phyloP scores from a whole-genome alignment of 2,113 vertebrate species.

The Ophiodon elongatus region DNA sequence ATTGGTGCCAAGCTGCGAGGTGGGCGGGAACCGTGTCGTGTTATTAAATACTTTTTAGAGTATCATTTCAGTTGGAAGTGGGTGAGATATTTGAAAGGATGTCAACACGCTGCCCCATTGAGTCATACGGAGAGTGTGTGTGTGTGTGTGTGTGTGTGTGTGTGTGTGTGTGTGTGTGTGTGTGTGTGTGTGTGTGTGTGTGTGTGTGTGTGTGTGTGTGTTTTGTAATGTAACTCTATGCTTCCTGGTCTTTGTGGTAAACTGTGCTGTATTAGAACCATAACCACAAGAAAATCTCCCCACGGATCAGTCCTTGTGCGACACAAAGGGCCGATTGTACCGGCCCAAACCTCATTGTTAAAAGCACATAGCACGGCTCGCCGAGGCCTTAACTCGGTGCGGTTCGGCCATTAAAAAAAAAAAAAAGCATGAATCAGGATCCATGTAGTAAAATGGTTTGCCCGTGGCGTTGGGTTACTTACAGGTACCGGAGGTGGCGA shows the following conservation, averaged over 20 bases:
- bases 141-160: slow-evolving; percentile 33
- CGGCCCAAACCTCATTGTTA: slow-evolving; percentile 74
- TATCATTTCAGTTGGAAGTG: slow-evolving; percentile 48
- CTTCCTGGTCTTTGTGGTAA: slow-evolving; percentile 72
- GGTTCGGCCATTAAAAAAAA: slow-evolving; percentile 54
- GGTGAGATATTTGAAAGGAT: slow-evolving; percentile 56
- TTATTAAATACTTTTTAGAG: slow-evolving; percentile 43
- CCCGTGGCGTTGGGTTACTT: slow-evolving; percentile 55
- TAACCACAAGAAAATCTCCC: slow-evolving; percentile 80
- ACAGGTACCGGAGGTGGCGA: slow-evolving; percentile 2
- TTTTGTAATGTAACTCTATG: slow-evolving; percentile 49
- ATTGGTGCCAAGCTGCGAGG: slow-evolving; percentile 53
- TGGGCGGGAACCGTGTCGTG: slow-evolving; percentile 38
- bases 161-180: slow-evolving; percentile 11
- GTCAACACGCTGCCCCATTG: slow-evolving; percentile 37
- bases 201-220: slow-evolving; percentile 48
- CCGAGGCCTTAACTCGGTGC: slow-evolving; percentile 58
- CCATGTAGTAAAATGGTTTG: slow-evolving; percentile 33
- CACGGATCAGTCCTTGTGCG: slow-evolving; percentile 67
- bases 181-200: slow-evolving; percentile 41
- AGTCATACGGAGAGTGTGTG: slow-evolving; percentile 41
- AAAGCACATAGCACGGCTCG: slow-evolving; percentile 61
- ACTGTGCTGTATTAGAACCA: slow-evolving; percentile 73
- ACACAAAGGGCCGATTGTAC: slow-evolving; percentile 80
- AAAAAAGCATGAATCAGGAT: slow-evolving; percentile 29